A percentile compares a stretch with the other conserved stretches of the same genome.
phyloP scores from a whole-genome alignment of 2,797 vertebrate genomes.

The Capromys pilorides region DNA sequence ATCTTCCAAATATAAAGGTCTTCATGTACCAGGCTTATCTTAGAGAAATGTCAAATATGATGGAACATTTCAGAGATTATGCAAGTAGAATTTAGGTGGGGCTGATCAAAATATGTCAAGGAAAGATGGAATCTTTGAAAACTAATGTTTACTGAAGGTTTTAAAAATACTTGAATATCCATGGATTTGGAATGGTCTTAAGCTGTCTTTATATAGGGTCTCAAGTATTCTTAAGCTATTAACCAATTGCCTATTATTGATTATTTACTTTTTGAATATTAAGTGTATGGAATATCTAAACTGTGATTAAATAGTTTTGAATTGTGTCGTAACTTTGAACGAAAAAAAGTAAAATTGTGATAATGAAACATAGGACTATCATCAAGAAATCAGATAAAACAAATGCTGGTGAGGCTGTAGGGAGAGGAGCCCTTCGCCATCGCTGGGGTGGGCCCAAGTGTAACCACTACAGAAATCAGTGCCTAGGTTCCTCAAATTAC shows the following conservation, averaged over 20 bases:
- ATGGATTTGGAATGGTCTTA: not conserved
- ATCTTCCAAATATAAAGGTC: not conserved
- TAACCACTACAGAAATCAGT: not conserved
- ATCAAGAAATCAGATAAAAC: not conserved
- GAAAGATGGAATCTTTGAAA: constrained; percentile 35
- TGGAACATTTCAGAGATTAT: not conserved
- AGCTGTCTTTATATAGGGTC: not conserved
- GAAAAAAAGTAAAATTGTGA: not conserved
- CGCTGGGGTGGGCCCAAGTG: not conserved
- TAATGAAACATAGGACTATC: not conserved
- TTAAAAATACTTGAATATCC: not conserved
- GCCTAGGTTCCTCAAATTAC: not conserved
- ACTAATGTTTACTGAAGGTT: constrained; percentile 30
- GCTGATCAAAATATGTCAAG: not conserved
- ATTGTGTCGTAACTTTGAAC: not conserved
- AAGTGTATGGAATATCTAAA: not conserved
- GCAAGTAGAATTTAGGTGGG: not conserved
- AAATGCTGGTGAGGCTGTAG: not conserved
- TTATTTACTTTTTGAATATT: not conserved
- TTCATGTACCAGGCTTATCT: not conserved
- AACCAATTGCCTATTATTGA: not conserved
- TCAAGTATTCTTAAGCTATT: not conserved
- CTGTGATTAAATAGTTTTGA: not conserved
- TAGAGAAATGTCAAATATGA: not conserved
- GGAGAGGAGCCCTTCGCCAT: not conserved